Conservation (phyloP, 92 coral and sea anemone species). For the Chrysogorgia sp. region DNA sequence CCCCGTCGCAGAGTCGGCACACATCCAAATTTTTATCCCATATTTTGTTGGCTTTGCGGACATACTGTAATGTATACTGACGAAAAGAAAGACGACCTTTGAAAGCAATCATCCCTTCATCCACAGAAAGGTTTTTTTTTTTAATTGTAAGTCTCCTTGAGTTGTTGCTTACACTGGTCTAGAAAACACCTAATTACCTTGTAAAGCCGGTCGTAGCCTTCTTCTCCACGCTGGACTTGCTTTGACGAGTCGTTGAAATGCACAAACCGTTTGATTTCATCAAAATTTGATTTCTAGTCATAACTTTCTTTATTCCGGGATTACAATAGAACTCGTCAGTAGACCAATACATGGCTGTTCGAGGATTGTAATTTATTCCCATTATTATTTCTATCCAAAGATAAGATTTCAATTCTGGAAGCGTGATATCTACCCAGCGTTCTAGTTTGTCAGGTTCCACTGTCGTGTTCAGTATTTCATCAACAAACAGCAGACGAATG, state of each 20-base stretch:
- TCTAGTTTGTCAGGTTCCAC: constrained; percentile 5
- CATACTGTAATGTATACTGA: no score
- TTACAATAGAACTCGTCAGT: not conserved
- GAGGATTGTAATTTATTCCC: not conserved
- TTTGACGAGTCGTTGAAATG: constrained; percentile 21
- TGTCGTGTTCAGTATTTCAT: not conserved
- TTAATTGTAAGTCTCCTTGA: not conserved
- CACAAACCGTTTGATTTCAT: constrained; percentile 32
- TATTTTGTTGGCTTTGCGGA: no score
- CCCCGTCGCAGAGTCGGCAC: no score
- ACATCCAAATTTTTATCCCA: no score
- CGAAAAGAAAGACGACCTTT: no score
- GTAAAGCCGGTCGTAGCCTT: constrained; percentile 39
- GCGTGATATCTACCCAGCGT: constrained; percentile 12
- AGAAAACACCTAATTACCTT: constrained; percentile 31
- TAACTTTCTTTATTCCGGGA: constrained; percentile 24
- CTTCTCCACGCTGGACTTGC: constrained; percentile 28
- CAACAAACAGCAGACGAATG: not conserved
- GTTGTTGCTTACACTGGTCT: not conserved
- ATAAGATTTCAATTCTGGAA: constrained; percentile 7
- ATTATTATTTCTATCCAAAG: not conserved
- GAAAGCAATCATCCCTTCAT: no score
- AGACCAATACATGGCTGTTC: constrained; percentile 15
- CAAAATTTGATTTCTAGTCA: constrained; percentile 33
- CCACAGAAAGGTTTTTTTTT: not conserved